Conservation (phyloP, 2,797 vertebrate genomes). For the Brachyrhaphis roseni region DNA sequence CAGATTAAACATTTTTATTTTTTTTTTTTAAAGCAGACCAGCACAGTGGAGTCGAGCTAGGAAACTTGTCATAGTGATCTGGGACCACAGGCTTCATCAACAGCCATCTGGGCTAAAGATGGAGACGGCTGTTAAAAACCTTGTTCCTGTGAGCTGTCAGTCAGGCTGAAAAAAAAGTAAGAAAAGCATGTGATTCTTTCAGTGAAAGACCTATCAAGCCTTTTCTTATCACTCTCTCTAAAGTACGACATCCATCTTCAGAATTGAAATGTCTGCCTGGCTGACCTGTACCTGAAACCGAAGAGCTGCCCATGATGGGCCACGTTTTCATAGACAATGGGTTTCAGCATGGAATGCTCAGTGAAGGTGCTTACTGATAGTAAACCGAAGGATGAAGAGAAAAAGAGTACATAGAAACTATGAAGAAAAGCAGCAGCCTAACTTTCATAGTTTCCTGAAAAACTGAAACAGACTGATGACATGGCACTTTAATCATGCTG, state of each 20-base stretch:
- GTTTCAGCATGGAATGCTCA: constrained; percentile 17
- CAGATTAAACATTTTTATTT: too few relatives aligned
- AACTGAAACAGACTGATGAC: constrained; percentile 3
- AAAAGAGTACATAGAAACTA: constrained; percentile 13
- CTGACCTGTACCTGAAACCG: constrained; percentile 79
- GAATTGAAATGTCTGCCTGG: constrained; percentile 84
- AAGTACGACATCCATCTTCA: constrained; percentile 83
- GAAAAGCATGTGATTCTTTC: constrained; percentile 64
- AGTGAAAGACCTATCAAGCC: constrained; percentile 60
- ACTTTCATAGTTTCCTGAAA: not conserved
- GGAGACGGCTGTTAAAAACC: constrained; percentile 39
- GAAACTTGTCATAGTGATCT: constrained; percentile 1
- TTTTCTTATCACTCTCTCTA: constrained; percentile 75
- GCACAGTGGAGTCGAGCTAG: not conserved
- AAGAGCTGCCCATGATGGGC: constrained; percentile 58
- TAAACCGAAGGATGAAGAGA: constrained; percentile 4
- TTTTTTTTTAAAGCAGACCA: constrained; percentile 24
- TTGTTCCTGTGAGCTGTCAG: constrained; percentile 66
- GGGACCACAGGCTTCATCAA: constrained; percentile 47
- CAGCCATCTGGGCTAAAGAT: constrained; percentile 56
- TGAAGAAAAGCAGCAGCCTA: not conserved
- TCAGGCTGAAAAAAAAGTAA: constrained; percentile 57
- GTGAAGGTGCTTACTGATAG: not conserved
- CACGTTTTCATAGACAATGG: constrained; percentile 72
- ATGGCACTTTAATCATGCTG: not conserved